Evolutionary conservation across 1,140 invertebrate genomes (phyloP).

Genomic region (Eulimnadia texana): DNA sequence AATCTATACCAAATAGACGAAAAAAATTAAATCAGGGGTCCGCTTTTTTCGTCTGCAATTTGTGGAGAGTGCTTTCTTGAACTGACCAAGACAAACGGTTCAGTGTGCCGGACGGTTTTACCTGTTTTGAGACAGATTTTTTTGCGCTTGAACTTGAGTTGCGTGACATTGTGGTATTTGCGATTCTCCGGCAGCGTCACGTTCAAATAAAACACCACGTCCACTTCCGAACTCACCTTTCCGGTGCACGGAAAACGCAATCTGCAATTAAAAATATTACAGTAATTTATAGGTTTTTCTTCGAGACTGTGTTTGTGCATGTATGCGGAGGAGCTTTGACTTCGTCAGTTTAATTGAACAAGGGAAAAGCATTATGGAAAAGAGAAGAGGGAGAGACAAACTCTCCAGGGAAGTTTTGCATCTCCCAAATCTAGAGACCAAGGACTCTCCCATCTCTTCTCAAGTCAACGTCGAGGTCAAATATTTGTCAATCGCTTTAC

Average conservation of each 20-base stretch:
- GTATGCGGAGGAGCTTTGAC: neutral
- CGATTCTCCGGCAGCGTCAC: slow-evolving; percentile 42
- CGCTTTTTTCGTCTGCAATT: too few relatives aligned
- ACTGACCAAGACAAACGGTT: too few relatives aligned
- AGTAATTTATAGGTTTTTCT: neutral
- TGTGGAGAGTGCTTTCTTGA: too few relatives aligned
- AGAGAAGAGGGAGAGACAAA: neutral
- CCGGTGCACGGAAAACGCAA: slow-evolving; percentile 64
- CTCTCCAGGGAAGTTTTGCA: neutral
- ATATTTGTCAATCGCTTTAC: too few relatives aligned
- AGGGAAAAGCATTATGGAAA: neutral
- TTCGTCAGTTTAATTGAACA: neutral
- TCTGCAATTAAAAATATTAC: slow-evolving; percentile 34
- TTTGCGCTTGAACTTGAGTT: slow-evolving; percentile 62
- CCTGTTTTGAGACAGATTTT: slow-evolving; percentile 69
- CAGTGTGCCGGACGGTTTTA: neutral
- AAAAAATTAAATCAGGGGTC: too few relatives aligned
- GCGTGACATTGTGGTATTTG: slow-evolving; percentile 49
- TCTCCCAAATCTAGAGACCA: neutral
- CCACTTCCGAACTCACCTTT: slow-evolving; percentile 53
- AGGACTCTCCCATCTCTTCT: neutral
- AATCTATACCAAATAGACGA: neutral
- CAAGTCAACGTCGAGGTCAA: neutral
- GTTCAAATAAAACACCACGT: slow-evolving; percentile 56
- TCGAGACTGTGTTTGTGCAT: neutral